A percentile compares a stretch with the other conserved stretches of the same genome.
phyloP scores from a whole-genome alignment of 2,113 vertebrate species.

The Corythornis cristatus region DNA sequence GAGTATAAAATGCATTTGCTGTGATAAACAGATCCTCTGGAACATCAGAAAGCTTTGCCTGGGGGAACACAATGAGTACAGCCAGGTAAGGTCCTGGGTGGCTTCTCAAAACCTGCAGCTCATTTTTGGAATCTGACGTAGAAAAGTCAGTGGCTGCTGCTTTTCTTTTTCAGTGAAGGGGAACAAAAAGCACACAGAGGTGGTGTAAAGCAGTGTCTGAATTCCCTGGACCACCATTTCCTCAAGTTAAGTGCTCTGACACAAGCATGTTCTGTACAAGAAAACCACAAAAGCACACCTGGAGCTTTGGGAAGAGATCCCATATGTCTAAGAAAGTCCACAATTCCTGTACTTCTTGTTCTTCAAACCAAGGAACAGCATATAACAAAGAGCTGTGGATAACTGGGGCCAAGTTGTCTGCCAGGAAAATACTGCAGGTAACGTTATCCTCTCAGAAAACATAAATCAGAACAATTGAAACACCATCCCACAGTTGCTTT shows the following conservation, averaged over 20 bases:
- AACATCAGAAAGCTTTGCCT: neutral
- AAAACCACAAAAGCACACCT: neutral
- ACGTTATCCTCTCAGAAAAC: neutral
- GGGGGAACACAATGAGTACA: neutral
- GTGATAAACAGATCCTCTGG: neutral
- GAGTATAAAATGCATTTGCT: neutral
- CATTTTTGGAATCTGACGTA: neutral
- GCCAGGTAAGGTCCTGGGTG: neutral
- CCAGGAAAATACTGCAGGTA: neutral
- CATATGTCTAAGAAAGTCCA: neutral
- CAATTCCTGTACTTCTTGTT: neutral
- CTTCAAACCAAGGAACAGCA: neutral
- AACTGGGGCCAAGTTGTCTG: neutral
- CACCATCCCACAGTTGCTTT: neutral
- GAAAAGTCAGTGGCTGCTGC: neutral
- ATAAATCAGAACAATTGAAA: neutral
- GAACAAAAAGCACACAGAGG: neutral
- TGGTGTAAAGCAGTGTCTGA: neutral
- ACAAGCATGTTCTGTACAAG: neutral
- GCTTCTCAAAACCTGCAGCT: neutral
- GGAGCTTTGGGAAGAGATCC: neutral
- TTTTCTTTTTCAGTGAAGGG: neutral
- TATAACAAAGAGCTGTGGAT: neutral
- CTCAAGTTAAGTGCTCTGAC: neutral
- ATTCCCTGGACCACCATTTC: neutral